Conservation (phyloP, 2,797 vertebrate genomes). For the Pteropus rufus region DNA sequence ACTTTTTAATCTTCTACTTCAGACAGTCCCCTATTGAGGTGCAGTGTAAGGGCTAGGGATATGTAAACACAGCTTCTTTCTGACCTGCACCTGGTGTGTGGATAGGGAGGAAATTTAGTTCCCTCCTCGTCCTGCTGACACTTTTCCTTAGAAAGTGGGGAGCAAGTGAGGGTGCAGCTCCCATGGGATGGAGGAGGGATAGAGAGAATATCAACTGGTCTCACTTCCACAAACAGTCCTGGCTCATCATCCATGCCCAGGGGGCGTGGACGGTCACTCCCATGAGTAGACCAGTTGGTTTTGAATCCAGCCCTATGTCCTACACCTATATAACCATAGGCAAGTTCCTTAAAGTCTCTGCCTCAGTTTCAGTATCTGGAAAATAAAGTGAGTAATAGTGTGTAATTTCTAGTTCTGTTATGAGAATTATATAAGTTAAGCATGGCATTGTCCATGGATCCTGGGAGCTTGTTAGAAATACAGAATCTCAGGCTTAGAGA, state of each 20-base stretch:
- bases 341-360: background rate
- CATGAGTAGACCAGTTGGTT: background rate
- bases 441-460: fast-evolving
- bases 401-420: background rate
- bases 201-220: background rate
- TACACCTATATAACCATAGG: background rate
- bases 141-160: background rate
- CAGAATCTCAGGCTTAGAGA: background rate
- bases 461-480: background rate
- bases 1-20: background rate
- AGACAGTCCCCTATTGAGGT: background rate
- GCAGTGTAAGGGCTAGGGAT: too few relatives aligned
- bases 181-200: too few relatives aligned
- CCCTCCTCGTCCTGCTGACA: fast-evolving
- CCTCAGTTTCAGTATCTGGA: background rate
- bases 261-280: background rate
- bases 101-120: background rate
- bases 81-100: fast-evolving
- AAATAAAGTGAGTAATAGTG: background rate
- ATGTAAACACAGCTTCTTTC: background rate
- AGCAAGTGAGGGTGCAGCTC: background rate
- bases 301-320: background rate
- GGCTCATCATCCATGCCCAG: too few relatives aligned
- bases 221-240: too few relatives aligned
- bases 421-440: background rate